Evolutionary conservation across 2,888 invertebrate species (phyloP), one percentile per base, ranked within the genome.

Genomic region (Lasioglossum figueresi): DNA sequence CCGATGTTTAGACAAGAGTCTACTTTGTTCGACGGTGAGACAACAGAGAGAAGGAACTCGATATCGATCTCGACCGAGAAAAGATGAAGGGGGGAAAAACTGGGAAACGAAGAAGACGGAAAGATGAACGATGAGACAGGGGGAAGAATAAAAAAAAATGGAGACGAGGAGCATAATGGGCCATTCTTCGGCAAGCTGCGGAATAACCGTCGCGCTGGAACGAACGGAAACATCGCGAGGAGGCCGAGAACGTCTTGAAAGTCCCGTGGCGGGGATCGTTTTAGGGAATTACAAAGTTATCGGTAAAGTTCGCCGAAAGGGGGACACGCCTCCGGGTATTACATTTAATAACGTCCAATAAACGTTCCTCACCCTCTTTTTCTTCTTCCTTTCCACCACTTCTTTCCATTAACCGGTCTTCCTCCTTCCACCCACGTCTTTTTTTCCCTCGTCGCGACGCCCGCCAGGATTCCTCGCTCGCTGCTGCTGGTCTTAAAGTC

Each of bases 331-430:
- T 93, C 85, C 83, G 86, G 89, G 91, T 89, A 93, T 92, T 92
- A 92, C 92, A 93, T 93, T 93, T 93, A 92, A 93, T 93, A 93
- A 93, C 90, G 91, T 92, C 91, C 92, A 92, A 93, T 93, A 93
- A 91, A 87, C 80, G 87, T 76, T 79, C 63, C 74, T 74, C 81
- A 27, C 27, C n/a, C 52, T 45, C 0, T 27, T 59, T 52, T 66
- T 37, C 48, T n/a, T 23, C 31, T 34, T 19, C 63, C 59, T 23
- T 37, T 48, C 27, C 80, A 43, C 71, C 34, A 23, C 31, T 72
- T 37, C 43, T 40, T 34, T 63, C 31, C n/a, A 34, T 43, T 71
- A 40, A 43, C 76, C 63, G 59, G 23, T 45, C 31, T 23, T 43
- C n/a, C 63, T 23, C 45, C 31, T 40, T 40, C 23, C 34, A 52